Conservation (phyloP, 2,113 vertebrate species). For the Erythrocebus patas region DNA sequence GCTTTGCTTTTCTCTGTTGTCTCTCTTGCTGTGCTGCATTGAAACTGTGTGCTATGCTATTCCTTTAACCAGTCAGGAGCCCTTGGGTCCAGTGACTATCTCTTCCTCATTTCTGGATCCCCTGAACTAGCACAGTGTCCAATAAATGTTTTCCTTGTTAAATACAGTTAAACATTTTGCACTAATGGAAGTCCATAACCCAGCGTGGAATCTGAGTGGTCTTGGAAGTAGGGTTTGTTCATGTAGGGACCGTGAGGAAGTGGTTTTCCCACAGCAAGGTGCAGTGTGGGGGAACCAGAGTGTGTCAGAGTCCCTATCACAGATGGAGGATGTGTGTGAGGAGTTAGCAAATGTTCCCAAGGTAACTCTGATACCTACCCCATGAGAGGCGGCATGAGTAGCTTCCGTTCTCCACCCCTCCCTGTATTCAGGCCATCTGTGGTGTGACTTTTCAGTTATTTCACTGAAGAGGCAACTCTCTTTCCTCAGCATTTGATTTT, state of each 20-base stretch:
- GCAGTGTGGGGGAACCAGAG: neutral
- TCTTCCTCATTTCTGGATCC: neutral
- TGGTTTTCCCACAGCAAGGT: neutral
- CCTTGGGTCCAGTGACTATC: neutral
- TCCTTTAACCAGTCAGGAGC: neutral
- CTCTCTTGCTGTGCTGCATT: neutral
- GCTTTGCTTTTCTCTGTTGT: neutral
- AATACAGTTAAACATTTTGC: neutral
- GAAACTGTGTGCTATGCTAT: neutral
- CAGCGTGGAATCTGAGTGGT: neutral
- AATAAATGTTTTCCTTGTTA: neutral
- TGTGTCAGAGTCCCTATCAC: neutral
- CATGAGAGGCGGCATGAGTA: neutral
- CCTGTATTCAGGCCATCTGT: too few species aligned
- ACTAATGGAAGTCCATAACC: neutral
- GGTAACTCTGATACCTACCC: neutral
- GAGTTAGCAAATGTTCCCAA: neutral
- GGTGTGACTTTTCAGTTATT: neutral
- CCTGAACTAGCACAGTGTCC: too few species aligned
- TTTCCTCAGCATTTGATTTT: neutral
- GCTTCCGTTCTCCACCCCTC: neutral
- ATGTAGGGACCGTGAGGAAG: neutral
- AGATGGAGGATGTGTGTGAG: neutral
- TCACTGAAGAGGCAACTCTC: neutral
- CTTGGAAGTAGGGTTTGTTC: neutral